Conservation (phyloP, 37 sponge, comb jelly and placozoan genomes). For the Diacarnus erythraeanus region DNA sequence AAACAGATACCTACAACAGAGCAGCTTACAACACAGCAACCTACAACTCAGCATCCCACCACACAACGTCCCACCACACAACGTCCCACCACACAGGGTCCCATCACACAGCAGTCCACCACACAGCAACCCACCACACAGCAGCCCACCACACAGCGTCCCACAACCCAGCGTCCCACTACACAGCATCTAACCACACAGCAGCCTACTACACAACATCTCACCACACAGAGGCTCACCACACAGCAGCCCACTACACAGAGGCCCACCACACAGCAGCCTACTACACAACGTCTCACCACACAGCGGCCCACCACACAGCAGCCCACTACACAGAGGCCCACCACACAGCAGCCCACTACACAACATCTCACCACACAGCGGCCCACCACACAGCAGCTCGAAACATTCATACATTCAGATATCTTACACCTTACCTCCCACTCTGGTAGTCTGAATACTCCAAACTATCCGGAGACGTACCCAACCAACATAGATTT, state of each 20-base stretch:
- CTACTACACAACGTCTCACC: neutral
- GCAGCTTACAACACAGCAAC: neutral
- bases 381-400: neutral
- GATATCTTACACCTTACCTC: neutral
- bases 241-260: neutral
- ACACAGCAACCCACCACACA: neutral
- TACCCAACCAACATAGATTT: conserved; percentile 22
- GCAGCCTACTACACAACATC: neutral
- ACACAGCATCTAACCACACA: neutral
- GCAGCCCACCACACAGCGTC: neutral
- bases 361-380: neutral
- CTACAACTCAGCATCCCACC: neutral
- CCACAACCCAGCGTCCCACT: neutral
- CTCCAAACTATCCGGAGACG: neutral
- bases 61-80: neutral
- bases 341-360: neutral
- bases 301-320: neutral
- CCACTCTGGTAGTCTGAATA: neutral
- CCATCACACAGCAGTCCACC: neutral
- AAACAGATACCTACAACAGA: neutral
- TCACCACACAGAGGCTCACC: neutral
- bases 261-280: neutral
- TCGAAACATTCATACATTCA: no score
- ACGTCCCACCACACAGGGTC: neutral
- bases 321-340: neutral